These are phyloP conservation scores for Chromis chromis DNA, from an alignment of 2,797 vertebrate genomes.

Conservation along the genomic window DNA sequence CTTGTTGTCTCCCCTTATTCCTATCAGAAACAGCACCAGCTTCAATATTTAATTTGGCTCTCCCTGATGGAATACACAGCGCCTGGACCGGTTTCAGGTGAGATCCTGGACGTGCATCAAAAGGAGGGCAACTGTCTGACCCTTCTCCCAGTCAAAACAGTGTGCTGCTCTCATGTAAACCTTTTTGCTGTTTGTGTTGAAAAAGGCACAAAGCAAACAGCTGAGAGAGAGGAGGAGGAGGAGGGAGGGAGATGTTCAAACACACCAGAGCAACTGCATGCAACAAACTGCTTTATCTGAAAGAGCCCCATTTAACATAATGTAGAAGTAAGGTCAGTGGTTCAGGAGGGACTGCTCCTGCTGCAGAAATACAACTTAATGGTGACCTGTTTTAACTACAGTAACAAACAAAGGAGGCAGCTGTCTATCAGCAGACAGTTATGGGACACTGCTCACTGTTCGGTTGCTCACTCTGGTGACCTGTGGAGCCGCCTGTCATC, in stretches of 20 bases:
- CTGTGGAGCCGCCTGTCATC: slow-evolving; percentile 48
- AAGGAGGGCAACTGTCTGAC: slow-evolving; percentile 61
- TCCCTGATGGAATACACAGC: slow-evolving; percentile 44
- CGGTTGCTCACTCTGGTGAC: slow-evolving; percentile 33
- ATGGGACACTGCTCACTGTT: slow-evolving; percentile 14
- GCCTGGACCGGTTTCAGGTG: slow-evolving; percentile 67
- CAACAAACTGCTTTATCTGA: neutral
- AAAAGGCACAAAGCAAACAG: slow-evolving; percentile 64
- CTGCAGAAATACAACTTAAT: slow-evolving; percentile 18
- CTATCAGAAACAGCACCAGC: slow-evolving; percentile 58
- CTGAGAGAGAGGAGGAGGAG: slow-evolving; percentile 9
- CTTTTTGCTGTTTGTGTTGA: slow-evolving; percentile 67
- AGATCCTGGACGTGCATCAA: slow-evolving; percentile 77
- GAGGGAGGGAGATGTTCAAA: slow-evolving; percentile 1
- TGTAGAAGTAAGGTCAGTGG: neutral
- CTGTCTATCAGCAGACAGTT: slow-evolving; percentile 31
- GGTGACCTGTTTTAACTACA: slow-evolving; percentile 35
- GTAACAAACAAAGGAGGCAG: slow-evolving; percentile 34
- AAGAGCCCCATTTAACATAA: neutral
- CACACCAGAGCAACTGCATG: slow-evolving; percentile 22
- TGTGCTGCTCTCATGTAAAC: slow-evolving; percentile 65
- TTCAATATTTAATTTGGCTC: slow-evolving; percentile 81
- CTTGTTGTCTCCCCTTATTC: slow-evolving; percentile 42
- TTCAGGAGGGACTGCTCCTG: slow-evolving; percentile 1
- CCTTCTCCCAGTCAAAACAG: slow-evolving; percentile 79